phyloP scores from a whole-genome alignment of 2,888 invertebrate genomes.

The Brachypterus glaber region DNA sequence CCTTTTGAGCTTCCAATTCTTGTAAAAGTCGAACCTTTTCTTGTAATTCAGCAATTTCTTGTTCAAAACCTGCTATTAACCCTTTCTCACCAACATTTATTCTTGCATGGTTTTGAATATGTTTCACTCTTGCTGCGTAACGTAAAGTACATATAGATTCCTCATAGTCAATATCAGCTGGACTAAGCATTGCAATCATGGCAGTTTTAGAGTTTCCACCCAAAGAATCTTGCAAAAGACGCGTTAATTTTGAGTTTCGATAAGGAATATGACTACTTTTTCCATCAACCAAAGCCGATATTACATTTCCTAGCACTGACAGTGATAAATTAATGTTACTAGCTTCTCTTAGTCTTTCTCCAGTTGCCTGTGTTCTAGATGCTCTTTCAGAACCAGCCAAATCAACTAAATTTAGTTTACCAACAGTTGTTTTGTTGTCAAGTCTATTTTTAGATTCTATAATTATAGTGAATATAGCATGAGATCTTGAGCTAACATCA shows the following conservation, averaged over 20 bases:
- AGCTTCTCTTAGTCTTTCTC: constrained; percentile 88
- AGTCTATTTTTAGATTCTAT: constrained; percentile 88
- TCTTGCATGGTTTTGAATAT: constrained; percentile 90
- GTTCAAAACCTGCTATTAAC: constrained; percentile 87
- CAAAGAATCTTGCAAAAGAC: constrained; percentile 90
- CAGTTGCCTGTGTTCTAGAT: constrained; percentile 91
- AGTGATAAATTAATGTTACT: constrained; percentile 97
- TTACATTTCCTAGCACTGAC: constrained; percentile 95
- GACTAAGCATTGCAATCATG: constrained; percentile 96
- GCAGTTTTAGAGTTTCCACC: constrained; percentile 95
- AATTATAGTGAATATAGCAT: constrained; percentile 97
- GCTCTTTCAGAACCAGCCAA: constrained; percentile 97
- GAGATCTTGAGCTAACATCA: constrained; percentile 89
- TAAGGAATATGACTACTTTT: constrained; percentile 97
- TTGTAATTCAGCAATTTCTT: constrained; percentile 87
- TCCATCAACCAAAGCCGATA: constrained; percentile 95
- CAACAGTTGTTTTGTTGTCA: constrained; percentile 81
- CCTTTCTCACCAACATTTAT: constrained; percentile 98
- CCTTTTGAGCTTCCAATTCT: constrained; percentile 30
- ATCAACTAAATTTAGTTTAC: constrained; percentile 95
- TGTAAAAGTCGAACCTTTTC: constrained; percentile 31
- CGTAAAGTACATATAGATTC: constrained; percentile 94
- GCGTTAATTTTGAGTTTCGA: constrained; percentile 92
- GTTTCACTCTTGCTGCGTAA: constrained; percentile 96
- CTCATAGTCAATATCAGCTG: constrained; percentile 91